Base-by-base conservation (phyloP, 2,888 invertebrate species). In the Epistrophe grossulariae region DNA sequence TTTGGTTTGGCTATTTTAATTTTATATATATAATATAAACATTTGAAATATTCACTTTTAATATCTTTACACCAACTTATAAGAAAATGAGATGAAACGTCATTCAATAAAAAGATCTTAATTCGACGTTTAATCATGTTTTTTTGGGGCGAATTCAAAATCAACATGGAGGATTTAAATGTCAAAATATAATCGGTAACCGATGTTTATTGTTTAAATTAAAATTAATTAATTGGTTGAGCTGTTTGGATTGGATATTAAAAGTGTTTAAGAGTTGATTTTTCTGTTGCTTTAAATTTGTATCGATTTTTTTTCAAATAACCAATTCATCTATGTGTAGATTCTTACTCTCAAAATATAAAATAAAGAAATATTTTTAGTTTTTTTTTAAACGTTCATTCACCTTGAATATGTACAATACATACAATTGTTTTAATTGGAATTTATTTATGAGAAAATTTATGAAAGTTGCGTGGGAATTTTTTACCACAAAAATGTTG, bases 1-100 rank as follows among this genome's bases (percentile, higher is more conserved):
- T 64, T 64, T 28, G 62, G 28, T 64, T 40, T 45, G 13, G 28
- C 13, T 45, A 64, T 64, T 43, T 43, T 43, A 31, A 15, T 15
- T n/a, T 24, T 24, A 24, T 24, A 24, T 24, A 24, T n/a, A 24
- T 31, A 15, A 45, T 28, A n/a, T 45, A 45, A 15, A 64, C 45
- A 31, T 28, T 45, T 9, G 11, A n/a, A n/a, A 24, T 64, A 15
- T 28, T 62, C 59, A 38, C n/a, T 59, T 19, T 24, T 60, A 11
- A 60, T 28, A 8, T 55, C 52, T 55, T 48, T 48, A 8, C 13
- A 10, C 38, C 9, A 4, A 11, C 11, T 9, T 38, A 13, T 45
- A 45, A 45, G 45, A n/a, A 45, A 6, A 43, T 8, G 8, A n/a
- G n/a, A 45, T 24, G 24, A 17, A n/a, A 48, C 17, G 10, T 17